phyloP scores from a whole-genome alignment of 2,113 vertebrate species.

The Mixornis gularis region DNA sequence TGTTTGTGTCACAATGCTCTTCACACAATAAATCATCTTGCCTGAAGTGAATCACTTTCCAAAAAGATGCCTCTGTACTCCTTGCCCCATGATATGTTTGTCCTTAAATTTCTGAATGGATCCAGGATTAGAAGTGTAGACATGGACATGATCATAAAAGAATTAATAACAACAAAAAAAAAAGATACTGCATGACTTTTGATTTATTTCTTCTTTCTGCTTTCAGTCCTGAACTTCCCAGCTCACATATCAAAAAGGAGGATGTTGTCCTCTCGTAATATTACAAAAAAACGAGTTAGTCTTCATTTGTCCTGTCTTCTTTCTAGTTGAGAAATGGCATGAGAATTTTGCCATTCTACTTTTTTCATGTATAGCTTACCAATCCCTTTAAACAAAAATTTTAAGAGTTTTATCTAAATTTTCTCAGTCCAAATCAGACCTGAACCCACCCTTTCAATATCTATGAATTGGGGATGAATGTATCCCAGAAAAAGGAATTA shows the following conservation, averaged over 20 bases:
- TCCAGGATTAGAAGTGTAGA: constrained; percentile 36
- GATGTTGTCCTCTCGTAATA: not conserved
- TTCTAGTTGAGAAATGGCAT: not conserved
- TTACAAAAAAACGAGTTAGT: not conserved
- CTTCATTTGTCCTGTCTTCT: not conserved
- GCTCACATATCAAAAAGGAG: not conserved
- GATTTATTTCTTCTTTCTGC: constrained; percentile 50
- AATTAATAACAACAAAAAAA: constrained; percentile 16
- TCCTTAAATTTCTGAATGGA: constrained; percentile 46
- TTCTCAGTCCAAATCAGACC: not conserved
- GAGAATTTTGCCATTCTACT: not conserved
- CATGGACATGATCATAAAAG: not conserved
- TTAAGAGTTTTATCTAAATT: not conserved
- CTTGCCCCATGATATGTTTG: constrained; percentile 12
- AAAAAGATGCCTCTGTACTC: not conserved
- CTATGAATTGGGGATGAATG: not conserved
- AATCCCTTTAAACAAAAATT: not conserved
- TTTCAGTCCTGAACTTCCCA: constrained; percentile 27
- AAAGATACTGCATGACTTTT: not conserved
- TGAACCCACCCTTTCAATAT: not conserved
- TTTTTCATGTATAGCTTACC: not conserved
- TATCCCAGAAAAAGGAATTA: not conserved
- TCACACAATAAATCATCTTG: constrained; percentile 53
- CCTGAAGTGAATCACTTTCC: constrained; percentile 49
- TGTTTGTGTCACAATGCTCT: constrained; percentile 45